These are phyloP conservation scores for Hymenochirus boettgeri DNA, from an alignment of 2,113 vertebrate species.

Conservation along the genomic window DNA sequence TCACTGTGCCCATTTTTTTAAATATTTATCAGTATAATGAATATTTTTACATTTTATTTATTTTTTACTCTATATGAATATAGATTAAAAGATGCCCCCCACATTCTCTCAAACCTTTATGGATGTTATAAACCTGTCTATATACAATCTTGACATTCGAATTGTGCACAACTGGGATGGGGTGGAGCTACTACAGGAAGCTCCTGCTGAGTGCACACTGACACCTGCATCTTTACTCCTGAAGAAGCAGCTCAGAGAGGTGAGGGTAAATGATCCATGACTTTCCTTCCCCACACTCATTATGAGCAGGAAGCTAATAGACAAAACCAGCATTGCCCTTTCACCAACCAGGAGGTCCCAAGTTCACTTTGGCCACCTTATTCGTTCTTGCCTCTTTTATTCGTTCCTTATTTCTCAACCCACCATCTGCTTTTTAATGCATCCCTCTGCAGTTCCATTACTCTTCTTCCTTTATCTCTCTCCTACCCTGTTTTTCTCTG, in stretches of 20 bases:
- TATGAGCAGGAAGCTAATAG: not conserved
- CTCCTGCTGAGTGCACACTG: conserved; percentile 1
- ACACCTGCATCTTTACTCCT: not conserved
- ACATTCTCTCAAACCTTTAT: no score
- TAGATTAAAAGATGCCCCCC: no score
- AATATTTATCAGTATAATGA: no score
- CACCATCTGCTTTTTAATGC: not conserved
- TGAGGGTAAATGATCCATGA: conserved; percentile 9
- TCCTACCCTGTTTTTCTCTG: conserved; percentile 6
- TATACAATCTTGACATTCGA: no score
- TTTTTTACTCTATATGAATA: no score
- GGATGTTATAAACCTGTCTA: no score
- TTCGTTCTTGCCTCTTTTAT: not conserved
- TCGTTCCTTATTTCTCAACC: no score
- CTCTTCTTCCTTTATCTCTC: not conserved
- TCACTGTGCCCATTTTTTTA: no score
- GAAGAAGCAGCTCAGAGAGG: not conserved
- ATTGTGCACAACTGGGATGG: no score
- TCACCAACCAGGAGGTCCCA: not conserved
- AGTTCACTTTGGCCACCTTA: not conserved
- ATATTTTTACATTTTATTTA: no score
- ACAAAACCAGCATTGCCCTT: not conserved
- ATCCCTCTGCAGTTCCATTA: not conserved
- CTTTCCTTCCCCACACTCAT: not conserved
- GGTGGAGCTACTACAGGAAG: not conserved